These are phyloP conservation scores for Saccopteryx leptura DNA, from an alignment of 2,113 vertebrate genomes.

Conservation along the genomic window DNA sequence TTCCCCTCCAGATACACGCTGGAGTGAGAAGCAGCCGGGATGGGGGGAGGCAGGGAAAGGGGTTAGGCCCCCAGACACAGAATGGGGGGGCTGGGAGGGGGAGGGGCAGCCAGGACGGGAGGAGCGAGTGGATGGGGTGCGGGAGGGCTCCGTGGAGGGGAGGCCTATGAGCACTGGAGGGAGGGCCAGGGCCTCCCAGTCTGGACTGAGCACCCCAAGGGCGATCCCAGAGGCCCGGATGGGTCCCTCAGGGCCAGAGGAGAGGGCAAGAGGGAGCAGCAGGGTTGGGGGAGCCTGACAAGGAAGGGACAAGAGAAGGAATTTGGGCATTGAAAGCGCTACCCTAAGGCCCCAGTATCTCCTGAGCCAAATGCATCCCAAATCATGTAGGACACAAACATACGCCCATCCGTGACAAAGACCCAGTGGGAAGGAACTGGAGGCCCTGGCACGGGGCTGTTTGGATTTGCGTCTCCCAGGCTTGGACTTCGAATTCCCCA, in stretches of 20 bases:
- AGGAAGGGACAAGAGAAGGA: neutral
- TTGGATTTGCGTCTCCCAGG: neutral
- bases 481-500: neutral
- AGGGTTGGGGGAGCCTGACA: constrained; percentile 17
- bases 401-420: neutral
- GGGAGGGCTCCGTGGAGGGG: neutral
- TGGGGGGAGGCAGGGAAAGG: neutral
- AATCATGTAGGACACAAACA: neutral
- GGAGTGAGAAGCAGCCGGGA: neutral
- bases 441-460: too few relatives aligned
- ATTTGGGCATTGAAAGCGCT: neutral
- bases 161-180: neutral
- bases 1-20: neutral
- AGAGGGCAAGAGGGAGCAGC: neutral
- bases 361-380: neutral
- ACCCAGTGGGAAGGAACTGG: neutral
- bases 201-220: neutral
- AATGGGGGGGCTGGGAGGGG: neutral
- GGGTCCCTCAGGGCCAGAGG: neutral
- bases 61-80: neutral
- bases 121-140: neutral
- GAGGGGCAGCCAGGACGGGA: constrained; percentile 47
- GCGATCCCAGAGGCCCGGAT: neutral
- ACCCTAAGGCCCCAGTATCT: neutral
- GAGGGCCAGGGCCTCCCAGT: neutral